Evolutionary conservation across 2,888 invertebrate species (phyloP).

Genomic region (Agriopis leucophaearia): DNA sequence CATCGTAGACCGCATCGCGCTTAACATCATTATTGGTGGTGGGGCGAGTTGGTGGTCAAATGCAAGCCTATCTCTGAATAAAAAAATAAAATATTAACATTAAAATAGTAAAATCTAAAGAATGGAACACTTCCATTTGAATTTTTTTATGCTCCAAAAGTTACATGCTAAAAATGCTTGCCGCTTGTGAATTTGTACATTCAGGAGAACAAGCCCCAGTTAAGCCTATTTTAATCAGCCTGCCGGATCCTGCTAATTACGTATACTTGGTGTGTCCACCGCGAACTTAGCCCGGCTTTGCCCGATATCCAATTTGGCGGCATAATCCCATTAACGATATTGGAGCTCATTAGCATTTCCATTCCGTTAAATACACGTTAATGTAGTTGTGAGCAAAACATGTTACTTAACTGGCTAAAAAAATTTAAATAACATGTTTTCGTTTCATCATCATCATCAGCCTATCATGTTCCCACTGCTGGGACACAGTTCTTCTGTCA

Average conservation of each 20-base stretch:
- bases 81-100: too few species aligned
- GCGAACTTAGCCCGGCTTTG: slow-evolving; percentile 74
- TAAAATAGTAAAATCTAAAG: too few species aligned
- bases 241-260: slow-evolving; percentile 79
- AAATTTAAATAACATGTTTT: slow-evolving; percentile 25
- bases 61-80: too few species aligned
- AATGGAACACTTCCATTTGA: too few species aligned
- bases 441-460: slow-evolving; percentile 4
- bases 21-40: too few species aligned
- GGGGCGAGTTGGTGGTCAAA: too few species aligned
- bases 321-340: slow-evolving; percentile 80
- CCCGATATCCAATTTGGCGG: slow-evolving; percentile 79
- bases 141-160: not conserved
- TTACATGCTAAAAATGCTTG: not conserved
- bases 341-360: slow-evolving; percentile 66
- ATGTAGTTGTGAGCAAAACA: slow-evolving; percentile 33
- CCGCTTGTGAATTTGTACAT: slow-evolving; percentile 21
- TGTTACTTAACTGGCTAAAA: slow-evolving; percentile 24
- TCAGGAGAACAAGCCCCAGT: slow-evolving; percentile 44
- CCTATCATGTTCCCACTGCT: too few species aligned
- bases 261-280: slow-evolving; percentile 77
- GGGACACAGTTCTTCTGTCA: too few species aligned
- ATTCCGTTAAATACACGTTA: slow-evolving; percentile 47
- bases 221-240: slow-evolving; percentile 80
- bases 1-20: too few species aligned